Evolutionary conservation across 37 sponge, comb jelly and placozoan species (phyloP), one percentile per base, ranked within the genome.

Genomic region (Haliclona indistincta): DNA sequence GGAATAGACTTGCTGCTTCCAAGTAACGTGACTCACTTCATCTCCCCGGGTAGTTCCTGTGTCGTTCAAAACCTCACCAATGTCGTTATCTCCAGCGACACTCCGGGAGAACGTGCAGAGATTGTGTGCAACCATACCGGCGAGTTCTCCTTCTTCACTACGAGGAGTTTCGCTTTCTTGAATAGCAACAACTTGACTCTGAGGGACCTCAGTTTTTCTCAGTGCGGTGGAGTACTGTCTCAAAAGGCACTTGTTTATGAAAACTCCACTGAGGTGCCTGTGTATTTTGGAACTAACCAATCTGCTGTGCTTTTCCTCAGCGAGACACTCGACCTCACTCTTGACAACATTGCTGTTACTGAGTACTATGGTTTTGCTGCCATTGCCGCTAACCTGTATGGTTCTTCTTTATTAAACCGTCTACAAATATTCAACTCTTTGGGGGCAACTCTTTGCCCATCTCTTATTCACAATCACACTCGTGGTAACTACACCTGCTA

Each of bases 401-500:
- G 26, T 10, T 60, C 62, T 60, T 10, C 62, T 26, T 60, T 26
- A 26, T 23, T 11, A 8, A 47, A 47, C 49, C 49, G n/a, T n/a
- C n/a, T n/a, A n/a, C n/a, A n/a, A n/a, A n/a, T n/a, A n/a, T n/a
- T n/a, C n/a, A n/a, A 11, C 52, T 49, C 63, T 22, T 61, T 61
- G 25, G 28, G 63, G 10, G 22, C 7, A 25, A 47, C 10, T 10
- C 52, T 49, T 19, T 49, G 52, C 52, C 17, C 52, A 11, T 19
- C 11, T 11, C 17, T 49, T 11, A 49, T 49, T 49, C 15, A 19
- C 52, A 61, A 61, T 26, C 63, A 25, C 63, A 25, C 63, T 8
- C 63, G 15, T n/a, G 22, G 28, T 28, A 61, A 61, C 63, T 61
- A 61, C 28, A 61, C 63, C 28, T 61, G 63, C 30, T n/a, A n/a